Evolutionary conservation across 2,888 invertebrate species (phyloP).

Genomic region (Tuberolachnus salignus): DNA sequence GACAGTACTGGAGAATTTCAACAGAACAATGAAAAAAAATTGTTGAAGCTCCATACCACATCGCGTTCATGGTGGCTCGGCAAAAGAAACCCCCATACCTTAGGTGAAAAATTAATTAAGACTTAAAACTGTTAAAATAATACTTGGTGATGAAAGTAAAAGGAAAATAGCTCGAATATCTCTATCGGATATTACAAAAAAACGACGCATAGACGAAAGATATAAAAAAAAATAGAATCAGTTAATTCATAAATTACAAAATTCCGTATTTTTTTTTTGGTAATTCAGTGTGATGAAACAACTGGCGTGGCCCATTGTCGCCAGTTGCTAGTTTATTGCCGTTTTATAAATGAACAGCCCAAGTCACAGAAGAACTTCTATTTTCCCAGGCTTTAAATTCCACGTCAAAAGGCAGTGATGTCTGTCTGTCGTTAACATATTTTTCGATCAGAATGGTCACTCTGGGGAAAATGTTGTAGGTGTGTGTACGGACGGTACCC

Average conservation of each 20-base stretch:
- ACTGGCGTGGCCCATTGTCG: conserved; percentile 41
- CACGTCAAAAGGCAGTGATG: not conserved
- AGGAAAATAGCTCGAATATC: conserved; percentile 34
- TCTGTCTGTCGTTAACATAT: too few species aligned
- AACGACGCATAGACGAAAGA: conserved; percentile 36
- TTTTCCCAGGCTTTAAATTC: conserved; percentile 23
- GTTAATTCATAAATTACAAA: conserved; percentile 11
- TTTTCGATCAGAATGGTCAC: not conserved
- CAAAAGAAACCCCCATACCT: conserved; percentile 35
- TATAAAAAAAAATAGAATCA: conserved; percentile 33
- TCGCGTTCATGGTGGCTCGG: conserved; percentile 30
- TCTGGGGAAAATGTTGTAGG: too few species aligned
- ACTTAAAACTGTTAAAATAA: conserved; percentile 38
- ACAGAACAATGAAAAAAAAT: conserved; percentile 35
- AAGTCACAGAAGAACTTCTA: not conserved
- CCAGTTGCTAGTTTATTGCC: conserved; percentile 28
- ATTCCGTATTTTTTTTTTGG: conserved; percentile 33
- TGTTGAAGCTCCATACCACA: conserved; percentile 16
- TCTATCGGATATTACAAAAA: conserved; percentile 35
- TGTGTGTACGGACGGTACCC: not conserved
- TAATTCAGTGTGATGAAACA: conserved; percentile 44
- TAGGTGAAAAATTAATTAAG: conserved; percentile 24
- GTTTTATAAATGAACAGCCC: conserved; percentile 19
- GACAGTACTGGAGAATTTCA: conserved; percentile 29
- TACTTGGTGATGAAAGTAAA: conserved; percentile 33